Evolutionary conservation across 2,797 vertebrate species (phyloP).

Genomic region (Pelochelys cantorii): DNA sequence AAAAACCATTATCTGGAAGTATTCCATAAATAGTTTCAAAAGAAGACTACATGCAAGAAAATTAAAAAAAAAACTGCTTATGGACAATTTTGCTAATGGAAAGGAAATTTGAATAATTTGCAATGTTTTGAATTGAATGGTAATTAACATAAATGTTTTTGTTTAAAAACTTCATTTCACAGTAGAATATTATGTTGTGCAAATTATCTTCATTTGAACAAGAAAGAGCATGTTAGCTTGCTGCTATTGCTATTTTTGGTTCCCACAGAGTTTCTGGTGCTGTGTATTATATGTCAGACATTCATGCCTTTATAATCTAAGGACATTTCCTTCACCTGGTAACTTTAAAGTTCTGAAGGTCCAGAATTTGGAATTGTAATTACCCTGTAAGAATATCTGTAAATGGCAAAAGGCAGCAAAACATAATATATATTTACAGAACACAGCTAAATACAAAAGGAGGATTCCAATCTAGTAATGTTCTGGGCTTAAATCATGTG

Average conservation of each 20-base stretch:
- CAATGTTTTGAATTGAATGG: neutral
- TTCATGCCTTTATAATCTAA: neutral
- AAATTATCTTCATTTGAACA: neutral
- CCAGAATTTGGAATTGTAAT: neutral
- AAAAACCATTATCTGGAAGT: neutral
- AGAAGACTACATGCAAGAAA: neutral
- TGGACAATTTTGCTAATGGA: constrained; percentile 19
- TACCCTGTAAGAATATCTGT: neutral
- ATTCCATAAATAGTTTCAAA: constrained; percentile 18
- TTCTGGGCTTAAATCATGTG: neutral
- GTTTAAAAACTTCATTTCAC: neutral
- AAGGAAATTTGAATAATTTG: neutral
- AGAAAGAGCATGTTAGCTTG: constrained; percentile 19
- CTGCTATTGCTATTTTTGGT: neutral
- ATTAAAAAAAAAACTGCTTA: neutral
- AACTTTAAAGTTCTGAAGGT: too few species aligned
- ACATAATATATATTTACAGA: neutral
- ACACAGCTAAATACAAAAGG: neutral
- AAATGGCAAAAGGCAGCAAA: neutral
- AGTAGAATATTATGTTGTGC: neutral
- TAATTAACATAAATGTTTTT: neutral
- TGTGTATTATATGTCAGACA: neutral
- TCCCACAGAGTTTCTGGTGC: neutral
- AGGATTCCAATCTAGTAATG: too few species aligned
- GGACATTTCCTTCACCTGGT: too few species aligned